These are phyloP conservation scores for Axea sp. DNA, from an alignment of 2,888 invertebrate genomes.

Conservation along the genomic window DNA sequence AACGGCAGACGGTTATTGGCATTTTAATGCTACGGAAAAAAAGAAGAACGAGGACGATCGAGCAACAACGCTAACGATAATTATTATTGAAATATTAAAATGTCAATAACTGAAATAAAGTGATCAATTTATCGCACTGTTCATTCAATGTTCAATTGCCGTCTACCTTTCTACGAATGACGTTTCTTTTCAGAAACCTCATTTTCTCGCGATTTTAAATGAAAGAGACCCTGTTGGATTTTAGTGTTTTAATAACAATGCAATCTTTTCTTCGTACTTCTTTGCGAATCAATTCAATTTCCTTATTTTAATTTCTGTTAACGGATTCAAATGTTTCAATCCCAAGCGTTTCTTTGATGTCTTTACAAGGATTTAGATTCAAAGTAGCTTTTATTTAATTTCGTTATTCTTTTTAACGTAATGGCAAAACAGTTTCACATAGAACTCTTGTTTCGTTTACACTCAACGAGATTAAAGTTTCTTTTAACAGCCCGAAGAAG, in stretches of 20 bases:
- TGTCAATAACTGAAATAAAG: slow-evolving; percentile 58
- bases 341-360: slow-evolving; percentile 14
- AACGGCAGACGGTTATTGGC: slow-evolving; percentile 59
- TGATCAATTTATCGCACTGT: slow-evolving; percentile 47
- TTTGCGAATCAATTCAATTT: slow-evolving; percentile 29
- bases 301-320: slow-evolving; percentile 44
- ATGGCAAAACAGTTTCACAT: neutral
- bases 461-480: too few species aligned
- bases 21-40: slow-evolving; percentile 50
- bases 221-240: slow-evolving; percentile 53
- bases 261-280: slow-evolving; percentile 4
- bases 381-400: slow-evolving; percentile 14
- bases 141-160: slow-evolving; percentile 37
- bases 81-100: slow-evolving; percentile 54
- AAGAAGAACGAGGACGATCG: neutral
- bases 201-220: slow-evolving; percentile 22
- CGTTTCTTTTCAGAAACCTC: slow-evolving; percentile 22
- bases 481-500: too few species aligned
- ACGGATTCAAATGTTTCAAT: slow-evolving; percentile 13
- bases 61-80: slow-evolving; percentile 32
- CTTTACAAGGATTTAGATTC: slow-evolving; percentile 1
- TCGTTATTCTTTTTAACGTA: slow-evolving; percentile 8
- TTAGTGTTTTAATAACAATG: slow-evolving; percentile 28
- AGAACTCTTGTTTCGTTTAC: neutral
- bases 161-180: slow-evolving; percentile 30